These are phyloP conservation scores for Oreonectes daqikongensis DNA, from an alignment of 2,797 vertebrate species.

Conservation along the genomic window DNA sequence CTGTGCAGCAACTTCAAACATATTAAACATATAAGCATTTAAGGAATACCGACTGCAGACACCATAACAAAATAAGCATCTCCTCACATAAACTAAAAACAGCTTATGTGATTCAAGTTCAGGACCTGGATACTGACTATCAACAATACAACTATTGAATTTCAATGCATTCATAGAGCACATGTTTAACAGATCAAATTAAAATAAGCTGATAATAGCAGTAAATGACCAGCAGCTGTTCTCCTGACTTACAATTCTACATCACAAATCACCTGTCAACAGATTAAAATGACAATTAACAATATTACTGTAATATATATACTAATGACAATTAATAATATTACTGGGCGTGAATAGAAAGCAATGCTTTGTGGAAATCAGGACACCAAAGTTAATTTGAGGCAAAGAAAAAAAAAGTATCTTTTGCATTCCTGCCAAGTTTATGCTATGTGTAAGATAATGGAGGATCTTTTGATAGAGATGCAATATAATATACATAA, in stretches of 20 bases:
- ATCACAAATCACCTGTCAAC: slow-evolving; percentile 29
- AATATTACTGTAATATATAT: too few species aligned
- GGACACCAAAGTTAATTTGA: too few species aligned
- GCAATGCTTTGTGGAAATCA: too few species aligned
- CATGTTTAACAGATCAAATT: neutral
- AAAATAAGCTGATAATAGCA: slow-evolving; percentile 32
- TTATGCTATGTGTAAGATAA: too few species aligned
- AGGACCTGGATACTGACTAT: too few species aligned
- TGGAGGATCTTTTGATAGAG: too few species aligned
- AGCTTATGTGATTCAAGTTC: neutral
- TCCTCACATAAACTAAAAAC: neutral
- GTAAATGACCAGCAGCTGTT: slow-evolving; percentile 47
- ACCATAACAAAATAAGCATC: neutral
- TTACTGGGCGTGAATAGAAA: too few species aligned
- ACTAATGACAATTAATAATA: too few species aligned
- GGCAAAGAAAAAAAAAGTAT: too few species aligned
- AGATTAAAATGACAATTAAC: slow-evolving; percentile 33
- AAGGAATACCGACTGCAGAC: neutral
- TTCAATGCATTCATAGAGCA: neutral
- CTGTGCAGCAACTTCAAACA: too few species aligned
- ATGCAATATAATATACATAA: too few species aligned
- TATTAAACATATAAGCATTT: neutral
- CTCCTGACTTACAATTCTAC: slow-evolving; percentile 35
- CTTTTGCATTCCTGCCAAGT: too few species aligned
- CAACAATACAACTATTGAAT: neutral